These are phyloP conservation scores for Pseudomugil gertrudae DNA, from an alignment of 2,797 vertebrate species.

Conservation along the genomic window DNA sequence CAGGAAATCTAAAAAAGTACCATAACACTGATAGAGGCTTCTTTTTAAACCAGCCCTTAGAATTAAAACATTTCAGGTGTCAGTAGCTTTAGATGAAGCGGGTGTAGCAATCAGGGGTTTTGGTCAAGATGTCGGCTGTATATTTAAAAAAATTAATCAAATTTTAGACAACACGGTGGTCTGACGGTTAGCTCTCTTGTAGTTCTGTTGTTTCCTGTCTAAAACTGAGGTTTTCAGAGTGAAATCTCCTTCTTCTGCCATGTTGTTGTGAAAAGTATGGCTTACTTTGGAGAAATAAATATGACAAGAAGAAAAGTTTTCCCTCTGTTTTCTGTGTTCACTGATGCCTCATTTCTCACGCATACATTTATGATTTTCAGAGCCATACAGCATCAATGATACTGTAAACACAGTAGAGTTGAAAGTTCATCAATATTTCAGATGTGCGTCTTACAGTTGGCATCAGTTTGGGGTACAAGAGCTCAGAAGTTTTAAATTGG, in stretches of 20 bases:
- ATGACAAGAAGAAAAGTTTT: no score
- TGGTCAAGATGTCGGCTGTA: background rate
- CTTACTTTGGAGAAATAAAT: no score
- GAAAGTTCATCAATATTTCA: no score
- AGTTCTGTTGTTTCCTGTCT: background rate
- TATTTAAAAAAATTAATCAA: background rate
- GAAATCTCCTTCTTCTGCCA: no score
- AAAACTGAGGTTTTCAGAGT: background rate
- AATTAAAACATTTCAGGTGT: background rate
- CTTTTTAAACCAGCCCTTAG: background rate
- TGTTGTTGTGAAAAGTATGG: no score
- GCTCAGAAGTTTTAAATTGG: background rate
- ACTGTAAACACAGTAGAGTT: background rate
- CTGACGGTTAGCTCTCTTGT: background rate
- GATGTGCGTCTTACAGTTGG: background rate
- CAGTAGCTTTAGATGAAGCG: accelerated
- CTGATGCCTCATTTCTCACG: no score
- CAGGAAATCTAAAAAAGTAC: slow-evolving; percentile 9
- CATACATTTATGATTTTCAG: no score
- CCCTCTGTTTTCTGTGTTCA: no score
- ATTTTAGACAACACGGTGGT: background rate
- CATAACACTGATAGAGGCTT: background rate
- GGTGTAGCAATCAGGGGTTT: background rate
- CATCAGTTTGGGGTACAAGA: background rate
- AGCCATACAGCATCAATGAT: no score